Percentiles rank a stretch among this genome's conserved stretches.
phyloP scores from a whole-genome alignment of 1,140 invertebrate species.

The Megathymus violae region DNA sequence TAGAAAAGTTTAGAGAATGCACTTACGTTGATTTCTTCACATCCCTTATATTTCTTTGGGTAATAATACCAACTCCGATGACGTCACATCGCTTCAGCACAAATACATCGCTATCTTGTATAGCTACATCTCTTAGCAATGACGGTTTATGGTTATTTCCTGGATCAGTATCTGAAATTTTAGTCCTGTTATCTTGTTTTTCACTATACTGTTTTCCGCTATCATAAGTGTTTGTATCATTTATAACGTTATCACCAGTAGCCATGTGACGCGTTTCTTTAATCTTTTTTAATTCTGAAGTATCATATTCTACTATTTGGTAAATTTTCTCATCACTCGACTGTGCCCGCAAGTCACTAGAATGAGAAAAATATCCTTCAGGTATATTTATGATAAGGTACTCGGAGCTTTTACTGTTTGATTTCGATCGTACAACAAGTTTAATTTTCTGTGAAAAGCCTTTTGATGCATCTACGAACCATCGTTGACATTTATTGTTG shows the following conservation, averaged over 20 bases:
- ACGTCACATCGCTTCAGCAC: conserved; percentile 57
- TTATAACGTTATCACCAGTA: conserved; percentile 39
- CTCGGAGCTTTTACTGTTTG: conserved; percentile 49
- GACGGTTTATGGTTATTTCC: conserved; percentile 41
- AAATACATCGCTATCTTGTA: conserved; percentile 55
- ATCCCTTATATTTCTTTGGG: conserved; percentile 55
- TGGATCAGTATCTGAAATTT: conserved; percentile 41
- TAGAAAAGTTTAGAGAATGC: conserved; percentile 15
- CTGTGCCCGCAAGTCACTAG: conserved; percentile 39
- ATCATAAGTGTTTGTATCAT: conserved; percentile 42
- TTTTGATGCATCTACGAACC: conserved; percentile 58
- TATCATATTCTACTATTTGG: conserved; percentile 71
- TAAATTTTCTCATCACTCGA: conserved; percentile 69
- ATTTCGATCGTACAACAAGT: conserved; percentile 52
- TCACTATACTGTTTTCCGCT: conserved; percentile 39
- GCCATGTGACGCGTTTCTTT: conserved; percentile 38
- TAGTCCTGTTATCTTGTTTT: too few relatives aligned
- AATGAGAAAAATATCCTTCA: conserved; percentile 59
- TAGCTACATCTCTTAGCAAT: conserved; percentile 46
- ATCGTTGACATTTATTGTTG: conserved; percentile 46
- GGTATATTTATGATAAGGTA: conserved; percentile 66
- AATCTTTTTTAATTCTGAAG: conserved; percentile 40
- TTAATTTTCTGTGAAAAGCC: conserved; percentile 57
- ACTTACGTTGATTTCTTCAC: conserved; percentile 62
- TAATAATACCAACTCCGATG: conserved; percentile 63